phyloP scores from a whole-genome alignment of 2,888 invertebrate genomes.

The Acanthococcus lagerstroemiae region DNA sequence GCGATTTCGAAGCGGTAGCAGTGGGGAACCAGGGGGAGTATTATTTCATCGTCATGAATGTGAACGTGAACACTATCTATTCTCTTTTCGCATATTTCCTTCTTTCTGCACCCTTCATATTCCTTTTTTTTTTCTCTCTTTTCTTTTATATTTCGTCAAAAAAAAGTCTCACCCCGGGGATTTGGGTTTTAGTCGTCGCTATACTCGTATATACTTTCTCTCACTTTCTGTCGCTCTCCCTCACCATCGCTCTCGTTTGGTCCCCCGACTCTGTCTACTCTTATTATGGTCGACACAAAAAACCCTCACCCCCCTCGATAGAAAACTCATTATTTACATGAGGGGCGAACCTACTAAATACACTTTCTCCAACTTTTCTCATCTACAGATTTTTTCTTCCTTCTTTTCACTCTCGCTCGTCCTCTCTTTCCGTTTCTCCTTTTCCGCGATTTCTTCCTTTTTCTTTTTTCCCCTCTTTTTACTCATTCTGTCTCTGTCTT shows the following conservation, averaged over 20 bases:
- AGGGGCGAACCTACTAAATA: constrained; percentile 3
- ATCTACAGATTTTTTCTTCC: background rate
- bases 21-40: no score
- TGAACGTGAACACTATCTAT: no score
- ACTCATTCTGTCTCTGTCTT: background rate
- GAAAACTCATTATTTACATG: constrained; percentile 10
- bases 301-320: background rate
- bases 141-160: background rate
- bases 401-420: background rate
- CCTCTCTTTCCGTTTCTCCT: background rate
- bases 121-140: no score
- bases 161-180: background rate
- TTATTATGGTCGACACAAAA: background rate
- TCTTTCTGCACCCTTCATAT: no score
- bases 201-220: no score
- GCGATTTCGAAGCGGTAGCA: no score
- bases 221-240: no score
- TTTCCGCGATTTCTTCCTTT: background rate
- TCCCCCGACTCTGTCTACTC: no score
- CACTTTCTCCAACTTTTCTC: constrained; percentile 8
- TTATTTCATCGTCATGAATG: no score
- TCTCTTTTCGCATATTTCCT: background rate
- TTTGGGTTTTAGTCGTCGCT: background rate
- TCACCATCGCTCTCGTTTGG: no score
- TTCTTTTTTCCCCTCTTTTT: background rate